Base-by-base conservation (phyloP, 2,797 vertebrate genomes). In the Trichosurus vulpecula region DNA sequence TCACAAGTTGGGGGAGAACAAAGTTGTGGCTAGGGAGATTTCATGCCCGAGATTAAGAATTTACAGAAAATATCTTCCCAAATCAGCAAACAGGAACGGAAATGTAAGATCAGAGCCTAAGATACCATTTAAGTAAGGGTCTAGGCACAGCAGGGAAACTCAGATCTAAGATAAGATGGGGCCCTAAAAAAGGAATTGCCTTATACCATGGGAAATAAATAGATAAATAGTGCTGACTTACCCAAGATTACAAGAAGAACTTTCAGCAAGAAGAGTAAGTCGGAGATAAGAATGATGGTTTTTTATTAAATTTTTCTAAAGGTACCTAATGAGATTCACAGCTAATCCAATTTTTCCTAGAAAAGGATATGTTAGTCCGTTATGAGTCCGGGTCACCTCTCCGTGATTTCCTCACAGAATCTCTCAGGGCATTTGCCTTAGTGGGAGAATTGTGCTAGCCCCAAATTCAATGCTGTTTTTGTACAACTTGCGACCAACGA, bases 131-230 rank as follows among this genome's bases (percentile, higher is more conserved):
- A 91, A 96, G 52, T 47, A 52, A 94, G 74, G 9, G 54, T 90
- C 90, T 54, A 41, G 5, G 52, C n/a, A 57, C 96, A 51, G 22
- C 41, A 87, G 74, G 52, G 96, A 96, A 97, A 97, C 96, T 96
- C 93, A 94, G 96, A 97, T 97, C 61, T 91, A 93, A 94, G 92
- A 96, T 96, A 96, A 97, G 94, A 94, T 31, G 93, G 54, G 14
- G 56, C 13, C 91, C 92, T 96, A 95, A 96, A 93, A 93, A 97
- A 97, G 90, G 96, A 97, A 97, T 96, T 97, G 97, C 96, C 97
- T 97, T 94, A 96, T 51, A 93, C 90, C 57, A 95, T 91, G 52
- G 91, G 97, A 97, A 97, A 97, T 96, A 97, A 98, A 97, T 74
- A 97, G 97, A 96, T 41, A 29, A 61, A 61, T 53, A 96, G 52